Base-by-base conservation (phyloP, 2,888 invertebrate species). In the Stratiomys singularior region DNA sequence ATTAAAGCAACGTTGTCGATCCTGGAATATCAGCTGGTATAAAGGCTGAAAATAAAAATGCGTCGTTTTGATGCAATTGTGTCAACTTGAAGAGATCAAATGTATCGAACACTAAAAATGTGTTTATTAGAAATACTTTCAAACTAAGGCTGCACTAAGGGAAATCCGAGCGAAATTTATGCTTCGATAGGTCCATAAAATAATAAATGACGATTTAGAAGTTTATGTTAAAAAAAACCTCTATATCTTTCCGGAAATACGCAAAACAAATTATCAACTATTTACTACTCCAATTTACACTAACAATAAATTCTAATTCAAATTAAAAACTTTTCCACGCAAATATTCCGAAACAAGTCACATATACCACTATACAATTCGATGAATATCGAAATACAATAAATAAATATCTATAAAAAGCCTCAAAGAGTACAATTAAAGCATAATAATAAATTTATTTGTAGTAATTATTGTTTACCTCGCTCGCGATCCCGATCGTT, bases 401-500 rank as follows among this genome's bases (percentile, higher is more conserved):
- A 60, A 60, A 2, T 21, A 60, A 3, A 60, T 9, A 21, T 21
- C 58, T 9, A 23, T 60, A 60, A 21, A 5, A 60, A 60, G 58
- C 58, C 23, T 60, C 7, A 60, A 4, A 25, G 5, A 60, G 23
- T 25, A 60, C 18, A 60, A 60, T 18, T 52, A 18, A 52, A 52
- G 52, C 52, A 60, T 23, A 60, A 25, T 18, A 52, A 13, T 44
- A 44, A n/a, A 25, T 60, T 60, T 60, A 18, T 60, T 60, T 60
- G 58, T 23, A n/a, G 2, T 25, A 60, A 5, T 21, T 21, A 60
- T 52, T 13, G 52, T 52, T 52, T 92, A 92, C 94, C 94, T 92
- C 93, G 90, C 85, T 93, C 91, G 81, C 89, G 86, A 87, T 92
- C 91, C 81, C 89, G 86, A 86, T 93, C 93, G 88, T 92, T 92